Evolutionary conservation across 2,888 invertebrate species (phyloP).

Genomic region (Diarsia dahlii): DNA sequence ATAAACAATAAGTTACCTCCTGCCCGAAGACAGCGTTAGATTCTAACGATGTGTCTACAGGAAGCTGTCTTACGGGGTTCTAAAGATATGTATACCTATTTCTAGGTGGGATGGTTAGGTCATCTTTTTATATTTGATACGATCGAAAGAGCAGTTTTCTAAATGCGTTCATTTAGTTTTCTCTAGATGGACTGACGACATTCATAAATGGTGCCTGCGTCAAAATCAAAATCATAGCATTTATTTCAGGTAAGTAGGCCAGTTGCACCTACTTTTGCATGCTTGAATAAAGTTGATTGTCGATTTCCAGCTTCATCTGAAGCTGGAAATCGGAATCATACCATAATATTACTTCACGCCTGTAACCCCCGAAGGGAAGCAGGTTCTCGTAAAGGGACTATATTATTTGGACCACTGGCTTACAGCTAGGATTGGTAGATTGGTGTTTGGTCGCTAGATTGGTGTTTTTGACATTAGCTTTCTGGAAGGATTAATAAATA

Average conservation of each 20-base stretch:
- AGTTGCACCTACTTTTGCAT: too few relatives aligned
- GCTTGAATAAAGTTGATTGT: too few relatives aligned
- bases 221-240: too few relatives aligned
- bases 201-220: not conserved
- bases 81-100: conserved; percentile 5
- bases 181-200: not conserved
- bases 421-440: too few relatives aligned
- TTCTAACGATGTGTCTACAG: conserved; percentile 1
- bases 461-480: not conserved
- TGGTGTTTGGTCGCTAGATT: too few relatives aligned
- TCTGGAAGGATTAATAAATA: not conserved
- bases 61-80: not conserved
- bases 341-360: too few relatives aligned
- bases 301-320: too few relatives aligned
- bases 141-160: not conserved
- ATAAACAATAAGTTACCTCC: conserved; percentile 31
- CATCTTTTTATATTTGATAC: not conserved
- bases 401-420: too few relatives aligned
- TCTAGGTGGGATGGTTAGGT: not conserved
- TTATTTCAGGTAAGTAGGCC: too few relatives aligned
- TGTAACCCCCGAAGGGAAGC: too few relatives aligned
- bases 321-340: too few relatives aligned
- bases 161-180: not conserved
- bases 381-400: too few relatives aligned
- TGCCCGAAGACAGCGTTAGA: conserved; percentile 1